These are phyloP conservation scores for pig (Sus scrofa) DNA, from an alignment of 2,113 vertebrate species.

Conservation along the genomic window DNA sequence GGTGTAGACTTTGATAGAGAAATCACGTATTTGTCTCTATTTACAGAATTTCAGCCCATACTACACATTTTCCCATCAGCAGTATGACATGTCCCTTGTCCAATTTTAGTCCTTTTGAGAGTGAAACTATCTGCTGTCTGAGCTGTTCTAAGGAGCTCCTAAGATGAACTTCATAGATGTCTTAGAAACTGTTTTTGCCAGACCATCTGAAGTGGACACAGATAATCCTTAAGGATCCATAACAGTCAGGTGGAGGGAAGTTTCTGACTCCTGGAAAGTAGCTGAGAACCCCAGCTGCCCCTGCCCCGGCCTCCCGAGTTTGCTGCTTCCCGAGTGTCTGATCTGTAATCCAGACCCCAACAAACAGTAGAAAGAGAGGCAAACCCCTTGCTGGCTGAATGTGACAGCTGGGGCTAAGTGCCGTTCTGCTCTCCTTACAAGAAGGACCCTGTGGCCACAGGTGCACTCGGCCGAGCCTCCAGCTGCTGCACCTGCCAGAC, in stretches of 20 bases:
- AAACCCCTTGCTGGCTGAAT: too few species aligned
- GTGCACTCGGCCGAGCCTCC: too few species aligned
- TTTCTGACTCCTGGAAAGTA: neutral
- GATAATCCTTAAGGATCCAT: too few species aligned
- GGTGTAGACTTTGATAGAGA: neutral
- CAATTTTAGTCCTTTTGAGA: neutral
- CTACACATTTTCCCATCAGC: too few species aligned
- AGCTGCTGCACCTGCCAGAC: too few species aligned
- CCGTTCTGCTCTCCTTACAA: neutral
- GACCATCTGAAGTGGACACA: accelerated
- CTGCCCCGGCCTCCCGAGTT: too few species aligned
- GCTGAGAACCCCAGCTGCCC: neutral
- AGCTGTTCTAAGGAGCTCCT: too few species aligned
- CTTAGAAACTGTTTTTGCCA: neutral
- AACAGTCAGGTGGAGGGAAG: neutral
- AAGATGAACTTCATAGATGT: neutral
- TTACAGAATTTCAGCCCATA: neutral
- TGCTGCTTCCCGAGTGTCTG: accelerated
- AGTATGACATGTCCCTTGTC: neutral
- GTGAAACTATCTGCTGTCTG: neutral
- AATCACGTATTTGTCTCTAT: neutral
- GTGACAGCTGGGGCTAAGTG: neutral
- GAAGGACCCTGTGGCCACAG: too few species aligned
- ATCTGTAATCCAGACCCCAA: accelerated
- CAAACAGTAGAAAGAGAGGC: neutral